These are phyloP conservation scores for Busseola fusca DNA, from an alignment of 2,888 invertebrate genomes.

Conservation along the genomic window DNA sequence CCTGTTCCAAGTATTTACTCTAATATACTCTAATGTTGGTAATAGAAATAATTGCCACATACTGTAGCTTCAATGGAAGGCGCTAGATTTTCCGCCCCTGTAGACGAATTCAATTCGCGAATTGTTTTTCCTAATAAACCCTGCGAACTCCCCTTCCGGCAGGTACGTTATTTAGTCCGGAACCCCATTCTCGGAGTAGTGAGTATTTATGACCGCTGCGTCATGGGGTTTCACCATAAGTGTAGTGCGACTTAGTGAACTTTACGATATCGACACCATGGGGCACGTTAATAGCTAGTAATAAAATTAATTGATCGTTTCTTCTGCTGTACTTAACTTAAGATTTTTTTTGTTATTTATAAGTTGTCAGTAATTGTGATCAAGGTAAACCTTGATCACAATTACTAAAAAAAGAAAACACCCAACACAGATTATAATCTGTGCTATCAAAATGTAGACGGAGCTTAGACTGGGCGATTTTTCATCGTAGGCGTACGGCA, in stretches of 20 bases:
- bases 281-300: slow-evolving; percentile 50
- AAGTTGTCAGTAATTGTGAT: neutral
- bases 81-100: slow-evolving; percentile 24
- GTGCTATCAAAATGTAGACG: neutral
- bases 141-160: slow-evolving; percentile 54
- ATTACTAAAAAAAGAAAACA: too few species aligned
- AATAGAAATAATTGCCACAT: slow-evolving; percentile 47
- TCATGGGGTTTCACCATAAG: slow-evolving; percentile 74
- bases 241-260: slow-evolving; percentile 63
- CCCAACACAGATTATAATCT: too few species aligned
- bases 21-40: slow-evolving; percentile 19
- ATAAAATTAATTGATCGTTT: slow-evolving; percentile 46
- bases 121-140: slow-evolving; percentile 65
- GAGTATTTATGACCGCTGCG: slow-evolving; percentile 75
- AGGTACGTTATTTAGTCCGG: slow-evolving; percentile 57
- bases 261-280: slow-evolving; percentile 61
- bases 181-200: slow-evolving; percentile 47
- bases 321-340: slow-evolving; percentile 1
- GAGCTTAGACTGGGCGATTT: neutral
- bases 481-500: neutral
- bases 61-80: slow-evolving; percentile 18
- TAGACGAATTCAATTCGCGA: slow-evolving; percentile 58
- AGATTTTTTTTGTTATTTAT: neutral
- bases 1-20: slow-evolving; percentile 24
- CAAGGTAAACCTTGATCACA: too few species aligned